Percentiles rank a stretch among this genome's conserved stretches.
phyloP scores from a whole-genome alignment of 2,888 invertebrate species.

The Campopleginae sp. region DNA sequence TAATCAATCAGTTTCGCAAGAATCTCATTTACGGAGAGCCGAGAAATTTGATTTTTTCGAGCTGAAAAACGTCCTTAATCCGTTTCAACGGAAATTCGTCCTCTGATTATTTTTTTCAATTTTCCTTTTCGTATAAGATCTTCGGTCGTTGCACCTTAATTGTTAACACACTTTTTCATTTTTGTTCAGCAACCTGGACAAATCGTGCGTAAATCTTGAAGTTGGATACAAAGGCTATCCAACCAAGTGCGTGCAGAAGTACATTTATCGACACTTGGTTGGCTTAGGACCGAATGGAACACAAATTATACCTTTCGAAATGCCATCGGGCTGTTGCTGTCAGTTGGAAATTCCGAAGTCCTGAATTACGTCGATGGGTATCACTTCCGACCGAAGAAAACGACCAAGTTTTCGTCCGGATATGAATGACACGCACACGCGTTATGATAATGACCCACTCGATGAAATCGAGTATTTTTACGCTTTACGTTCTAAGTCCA shows the following conservation, averaged over 20 bases:
- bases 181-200: constrained; percentile 75
- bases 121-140: background rate
- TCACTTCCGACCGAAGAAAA: constrained; percentile 5
- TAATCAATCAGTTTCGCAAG: background rate
- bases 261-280: constrained; percentile 85
- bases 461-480: background rate
- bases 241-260: constrained; percentile 87
- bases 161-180: background rate
- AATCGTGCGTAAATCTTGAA: constrained; percentile 80
- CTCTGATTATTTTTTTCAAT: background rate
- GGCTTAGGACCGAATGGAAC: constrained; percentile 84
- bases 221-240: constrained; percentile 82
- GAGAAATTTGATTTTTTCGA: background rate
- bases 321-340: constrained; percentile 92
- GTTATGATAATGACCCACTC: background rate
- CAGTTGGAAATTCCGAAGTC: constrained; percentile 79
- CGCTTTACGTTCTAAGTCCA: too few species aligned
- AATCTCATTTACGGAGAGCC: background rate
- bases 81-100: background rate
- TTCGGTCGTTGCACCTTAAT: background rate
- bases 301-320: constrained; percentile 84
- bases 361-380: constrained; percentile 67
- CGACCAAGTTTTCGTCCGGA: constrained; percentile 11
- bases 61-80: background rate
- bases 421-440: background rate